Evolutionary conservation across 2,113 vertebrate species (phyloP).

Genomic region (Lucifuga dentata): DNA sequence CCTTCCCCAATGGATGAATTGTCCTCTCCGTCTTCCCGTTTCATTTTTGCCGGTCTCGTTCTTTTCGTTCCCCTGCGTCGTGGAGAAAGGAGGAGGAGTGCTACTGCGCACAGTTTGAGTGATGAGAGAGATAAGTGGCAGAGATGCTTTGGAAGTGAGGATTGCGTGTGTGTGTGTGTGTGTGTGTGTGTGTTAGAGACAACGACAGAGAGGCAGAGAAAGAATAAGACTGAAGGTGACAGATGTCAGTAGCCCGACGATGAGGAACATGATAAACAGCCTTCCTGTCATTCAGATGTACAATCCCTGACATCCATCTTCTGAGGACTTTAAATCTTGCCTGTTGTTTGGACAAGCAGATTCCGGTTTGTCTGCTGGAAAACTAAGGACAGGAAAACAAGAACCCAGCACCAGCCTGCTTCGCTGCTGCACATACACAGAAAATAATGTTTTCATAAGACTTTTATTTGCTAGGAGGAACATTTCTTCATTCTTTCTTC

Average conservation of each 20-base stretch:
- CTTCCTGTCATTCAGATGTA: constrained; percentile 65
- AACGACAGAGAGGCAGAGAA: constrained; percentile 17
- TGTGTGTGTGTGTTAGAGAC: constrained; percentile 26
- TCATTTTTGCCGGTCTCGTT: constrained; percentile 33
- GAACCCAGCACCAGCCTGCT: constrained; percentile 1
- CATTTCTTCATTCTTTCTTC: constrained; percentile 41
- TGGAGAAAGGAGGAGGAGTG: constrained; percentile 57
- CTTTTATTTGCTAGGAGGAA: constrained; percentile 2
- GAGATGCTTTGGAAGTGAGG: constrained; percentile 76
- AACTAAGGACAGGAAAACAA: constrained; percentile 7
- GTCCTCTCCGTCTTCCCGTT: constrained; percentile 60
- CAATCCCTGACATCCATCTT: constrained; percentile 51
- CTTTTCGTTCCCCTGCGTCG: constrained; percentile 47
- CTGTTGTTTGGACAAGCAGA: constrained; percentile 36
- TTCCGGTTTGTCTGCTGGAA: constrained; percentile 27
- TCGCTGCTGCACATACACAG: too few species aligned
- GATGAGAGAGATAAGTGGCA: constrained; percentile 80
- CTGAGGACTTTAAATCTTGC: constrained; percentile 20
- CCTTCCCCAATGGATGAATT: constrained; percentile 60
- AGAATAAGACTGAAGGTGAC: constrained; percentile 68
- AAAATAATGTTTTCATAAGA: constrained; percentile 37
- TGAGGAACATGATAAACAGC: constrained; percentile 69
- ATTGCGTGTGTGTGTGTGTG: constrained; percentile 41
- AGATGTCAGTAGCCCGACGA: constrained; percentile 72
- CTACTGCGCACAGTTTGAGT: constrained; percentile 69